Base-by-base conservation (phyloP, 2,888 invertebrate genomes). In the Eilema caniola region DNA sequence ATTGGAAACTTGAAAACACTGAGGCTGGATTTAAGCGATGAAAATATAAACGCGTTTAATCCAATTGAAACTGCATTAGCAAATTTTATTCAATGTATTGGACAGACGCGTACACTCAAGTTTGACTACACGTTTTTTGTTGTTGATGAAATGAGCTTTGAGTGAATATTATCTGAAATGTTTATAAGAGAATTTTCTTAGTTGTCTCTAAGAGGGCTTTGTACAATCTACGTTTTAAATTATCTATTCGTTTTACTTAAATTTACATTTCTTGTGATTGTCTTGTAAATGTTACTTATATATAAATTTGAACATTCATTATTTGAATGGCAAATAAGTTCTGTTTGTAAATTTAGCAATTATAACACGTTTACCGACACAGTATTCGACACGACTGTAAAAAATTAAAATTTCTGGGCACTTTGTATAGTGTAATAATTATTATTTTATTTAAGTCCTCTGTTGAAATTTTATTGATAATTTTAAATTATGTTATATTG, bases 401-500 rank as follows among this genome's bases (percentile, higher is more conserved):
- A 79, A 76, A 76, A 53, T 33, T 75, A 73, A 70, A 74, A 74
- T 67, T 76, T 73, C 74, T 72, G 67, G 56, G 80, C 81, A 80
- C 77, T 78, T 69, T 83, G 83, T 80, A 78, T 76, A 82, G 74
- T 80, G 72, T 76, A 85, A 86, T 87, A 86, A 85, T 68, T 83
- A 83, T 83, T 86, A 87, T 86, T 88, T 86, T 83, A 83, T 88
- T 87, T 88, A 83, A 83, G 84, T 87, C 85, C 76, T 84, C 83
- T 90, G 93, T 94, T 94, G 88, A 92, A 91, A 93, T 91, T 92
- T 92, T 92, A 92, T 93, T 90, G 81, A 91, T 93, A 92, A 91
- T 93, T 94, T 94, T 93, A 93, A 93, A 90, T 92, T 92, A 85
- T 89, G 94, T 94, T 94, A 93, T 90, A 89, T 89, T 83, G 82